These are phyloP conservation scores for Oligia fasciuncula DNA, from an alignment of 2,888 invertebrate genomes.

Conservation along the genomic window DNA sequence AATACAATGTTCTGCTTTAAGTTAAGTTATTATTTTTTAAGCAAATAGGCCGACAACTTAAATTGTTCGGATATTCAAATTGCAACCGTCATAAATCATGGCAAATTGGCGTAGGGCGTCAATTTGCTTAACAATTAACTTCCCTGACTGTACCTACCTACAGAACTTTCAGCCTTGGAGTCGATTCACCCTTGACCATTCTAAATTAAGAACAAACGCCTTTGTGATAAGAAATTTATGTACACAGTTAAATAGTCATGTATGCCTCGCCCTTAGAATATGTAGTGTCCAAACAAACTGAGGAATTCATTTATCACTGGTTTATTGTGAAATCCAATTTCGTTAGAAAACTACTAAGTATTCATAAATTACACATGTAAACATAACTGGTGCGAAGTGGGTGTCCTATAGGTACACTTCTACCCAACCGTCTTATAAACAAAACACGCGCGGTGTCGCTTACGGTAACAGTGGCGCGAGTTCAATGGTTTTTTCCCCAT, in stretches of 20 bases:
- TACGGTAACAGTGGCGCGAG: no score
- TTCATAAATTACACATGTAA: background rate
- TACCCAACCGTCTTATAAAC: background rate
- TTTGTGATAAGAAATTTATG: slow-evolving; percentile 68
- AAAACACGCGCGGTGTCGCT: no score
- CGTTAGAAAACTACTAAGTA: background rate
- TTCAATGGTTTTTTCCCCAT: no score
- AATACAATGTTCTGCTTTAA: no score
- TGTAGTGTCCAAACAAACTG: slow-evolving; percentile 60
- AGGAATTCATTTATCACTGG: slow-evolving; percentile 30
- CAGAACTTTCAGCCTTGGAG: slow-evolving; percentile 23
- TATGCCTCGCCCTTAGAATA: slow-evolving; percentile 68
- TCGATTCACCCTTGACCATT: slow-evolving; percentile 44
- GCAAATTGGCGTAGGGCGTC: background rate
- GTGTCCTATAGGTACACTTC: background rate
- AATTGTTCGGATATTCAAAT: background rate
- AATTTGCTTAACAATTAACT: background rate
- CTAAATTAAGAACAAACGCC: slow-evolving; percentile 59
- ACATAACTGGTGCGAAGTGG: no score
- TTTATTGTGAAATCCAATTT: slow-evolving; percentile 6
- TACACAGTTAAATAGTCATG: slow-evolving; percentile 70
- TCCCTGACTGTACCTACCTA: background rate
- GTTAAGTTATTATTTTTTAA: background rate
- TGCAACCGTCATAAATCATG: background rate
- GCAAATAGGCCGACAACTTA: background rate